phyloP scores from a whole-genome alignment of 1,140 invertebrate species.

The Cherax quadricarinatus region DNA sequence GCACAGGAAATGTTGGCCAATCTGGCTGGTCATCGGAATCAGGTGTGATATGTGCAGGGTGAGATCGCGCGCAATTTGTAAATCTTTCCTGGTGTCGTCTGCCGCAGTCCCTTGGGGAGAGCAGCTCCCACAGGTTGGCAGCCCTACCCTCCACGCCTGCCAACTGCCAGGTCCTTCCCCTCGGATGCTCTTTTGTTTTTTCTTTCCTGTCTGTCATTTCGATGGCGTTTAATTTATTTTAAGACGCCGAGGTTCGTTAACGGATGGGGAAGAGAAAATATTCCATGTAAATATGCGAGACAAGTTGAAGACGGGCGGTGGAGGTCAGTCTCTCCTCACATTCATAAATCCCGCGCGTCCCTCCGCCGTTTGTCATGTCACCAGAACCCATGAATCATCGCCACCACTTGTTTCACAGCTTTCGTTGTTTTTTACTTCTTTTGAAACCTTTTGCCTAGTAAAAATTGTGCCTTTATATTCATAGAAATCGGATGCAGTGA shows the following conservation, averaged over 20 bases:
- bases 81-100: slow-evolving; percentile 26
- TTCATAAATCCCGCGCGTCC: slow-evolving; percentile 41
- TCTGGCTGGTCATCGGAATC: background rate
- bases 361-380: slow-evolving; percentile 43
- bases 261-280: background rate
- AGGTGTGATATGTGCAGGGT: slow-evolving; percentile 19
- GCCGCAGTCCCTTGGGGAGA: background rate
- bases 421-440: slow-evolving; percentile 5
- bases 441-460: background rate
- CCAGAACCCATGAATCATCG: slow-evolving; percentile 10
- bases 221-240: background rate
- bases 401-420: slow-evolving; percentile 25
- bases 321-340: slow-evolving; percentile 40
- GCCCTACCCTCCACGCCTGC: background rate
- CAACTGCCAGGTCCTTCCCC: background rate
- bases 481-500: background rate
- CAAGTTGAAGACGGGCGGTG: background rate
- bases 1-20: slow-evolving; percentile 15
- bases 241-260: background rate
- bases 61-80: slow-evolving; percentile 43
- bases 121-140: background rate
- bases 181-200: background rate
- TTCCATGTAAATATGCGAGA: background rate
- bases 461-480: background rate
- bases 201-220: background rate